These are phyloP conservation scores for Tetramorium simillimum DNA, from an alignment of 1,140 invertebrate genomes.

Conservation along the genomic window DNA sequence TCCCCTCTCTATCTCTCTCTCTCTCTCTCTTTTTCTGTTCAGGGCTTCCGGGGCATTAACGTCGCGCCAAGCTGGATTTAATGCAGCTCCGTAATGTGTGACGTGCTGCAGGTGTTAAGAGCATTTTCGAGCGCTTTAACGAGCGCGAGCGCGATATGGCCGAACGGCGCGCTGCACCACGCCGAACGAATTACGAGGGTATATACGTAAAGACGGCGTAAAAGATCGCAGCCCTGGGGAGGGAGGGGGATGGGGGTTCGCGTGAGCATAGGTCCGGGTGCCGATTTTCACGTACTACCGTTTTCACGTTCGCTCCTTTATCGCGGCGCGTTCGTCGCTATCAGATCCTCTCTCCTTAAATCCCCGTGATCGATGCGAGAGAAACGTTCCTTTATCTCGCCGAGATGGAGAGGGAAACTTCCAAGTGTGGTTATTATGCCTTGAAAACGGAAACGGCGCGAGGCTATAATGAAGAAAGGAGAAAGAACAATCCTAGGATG, in stretches of 20 bases:
- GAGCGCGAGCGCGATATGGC: constrained; percentile 33
- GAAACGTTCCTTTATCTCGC: background rate
- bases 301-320: constrained; percentile 22
- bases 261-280: constrained; percentile 16
- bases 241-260: background rate
- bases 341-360: background rate
- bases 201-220: constrained; percentile 45
- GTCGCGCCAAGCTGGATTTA: constrained; percentile 55
- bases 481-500: background rate
- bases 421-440: background rate
- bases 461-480: background rate
- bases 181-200: constrained; percentile 51
- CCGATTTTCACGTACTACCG: constrained; percentile 30
- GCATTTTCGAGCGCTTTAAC: constrained; percentile 54
- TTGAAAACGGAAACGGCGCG: background rate
- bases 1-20: background rate
- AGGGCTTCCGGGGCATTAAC: constrained; percentile 22
- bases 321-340: background rate
- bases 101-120: constrained; percentile 60
- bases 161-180: constrained; percentile 21
- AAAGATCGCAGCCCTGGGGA: background rate
- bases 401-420: constrained; percentile 9
- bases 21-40: background rate
- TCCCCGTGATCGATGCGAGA: background rate
- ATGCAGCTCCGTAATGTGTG: constrained; percentile 54